Conservation (phyloP, 2,113 vertebrate genomes). For the Podiceps cristatus region DNA sequence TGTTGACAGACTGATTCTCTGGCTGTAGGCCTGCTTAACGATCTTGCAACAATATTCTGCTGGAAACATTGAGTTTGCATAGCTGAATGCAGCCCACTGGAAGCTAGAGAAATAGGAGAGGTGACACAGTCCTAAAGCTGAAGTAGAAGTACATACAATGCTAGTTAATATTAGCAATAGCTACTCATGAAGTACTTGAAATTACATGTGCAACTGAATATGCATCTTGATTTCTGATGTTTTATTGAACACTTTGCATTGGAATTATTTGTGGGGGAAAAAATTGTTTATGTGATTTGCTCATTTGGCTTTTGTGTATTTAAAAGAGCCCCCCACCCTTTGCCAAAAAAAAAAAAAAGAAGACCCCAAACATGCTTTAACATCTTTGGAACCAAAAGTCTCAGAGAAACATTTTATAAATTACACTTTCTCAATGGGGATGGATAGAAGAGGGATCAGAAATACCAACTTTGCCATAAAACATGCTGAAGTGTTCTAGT, state of each 20-base stretch:
- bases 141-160: neutral
- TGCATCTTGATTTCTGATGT: neutral
- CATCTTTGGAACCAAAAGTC: neutral
- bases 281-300: neutral
- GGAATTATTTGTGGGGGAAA: neutral
- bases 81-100: neutral
- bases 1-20: neutral
- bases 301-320: neutral
- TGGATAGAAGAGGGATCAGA: neutral
- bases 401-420: neutral
- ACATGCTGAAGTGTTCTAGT: neutral
- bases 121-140: neutral
- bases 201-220: neutral
- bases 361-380: neutral
- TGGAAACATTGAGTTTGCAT: neutral
- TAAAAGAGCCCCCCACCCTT: rapidly evolving
- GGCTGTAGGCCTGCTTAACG: neutral
- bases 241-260: neutral
- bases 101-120: neutral
- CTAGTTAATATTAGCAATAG: neutral
- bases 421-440: neutral
- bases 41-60: neutral
- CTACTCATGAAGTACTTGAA: neutral
- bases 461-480: neutral
- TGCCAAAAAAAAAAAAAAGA: neutral